These are phyloP conservation scores for Caerostris extrusa DNA, from an alignment of 1,140 invertebrate genomes.

Conservation along the genomic window DNA sequence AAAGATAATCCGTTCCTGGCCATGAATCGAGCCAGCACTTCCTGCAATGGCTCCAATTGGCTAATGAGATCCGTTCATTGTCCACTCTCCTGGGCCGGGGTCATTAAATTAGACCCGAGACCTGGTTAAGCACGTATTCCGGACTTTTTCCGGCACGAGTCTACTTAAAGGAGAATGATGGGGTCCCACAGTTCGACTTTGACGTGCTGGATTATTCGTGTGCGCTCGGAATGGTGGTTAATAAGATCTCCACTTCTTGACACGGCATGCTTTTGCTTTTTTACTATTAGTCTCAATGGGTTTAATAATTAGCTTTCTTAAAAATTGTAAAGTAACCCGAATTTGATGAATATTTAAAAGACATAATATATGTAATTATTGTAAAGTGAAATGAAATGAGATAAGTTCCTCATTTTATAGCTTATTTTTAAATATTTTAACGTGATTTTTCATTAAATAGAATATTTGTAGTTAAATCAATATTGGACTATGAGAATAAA, in stretches of 20 bases:
- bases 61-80: slow-evolving; percentile 56
- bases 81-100: neutral
- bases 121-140: slow-evolving; percentile 56
- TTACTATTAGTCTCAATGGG: no score
- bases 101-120: slow-evolving; percentile 59
- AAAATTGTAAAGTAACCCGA: no score
- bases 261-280: neutral
- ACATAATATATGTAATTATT: no score
- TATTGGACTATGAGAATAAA: no score
- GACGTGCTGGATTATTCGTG: neutral
- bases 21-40: neutral
- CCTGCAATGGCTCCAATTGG: slow-evolving; percentile 37
- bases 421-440: no score
- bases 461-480: no score
- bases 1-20: neutral
- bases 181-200: neutral
- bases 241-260: neutral
- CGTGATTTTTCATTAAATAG: no score
- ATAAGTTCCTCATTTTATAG: no score
- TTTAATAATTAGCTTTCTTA: no score
- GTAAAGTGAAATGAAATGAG: no score
- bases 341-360: no score
- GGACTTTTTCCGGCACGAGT: slow-evolving; percentile 39
- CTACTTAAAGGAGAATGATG: slow-evolving; percentile 30
- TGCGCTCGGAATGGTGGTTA: neutral